Evolutionary conservation across 1,140 invertebrate genomes (phyloP).

Genomic region (Heliconius melpomene): DNA sequence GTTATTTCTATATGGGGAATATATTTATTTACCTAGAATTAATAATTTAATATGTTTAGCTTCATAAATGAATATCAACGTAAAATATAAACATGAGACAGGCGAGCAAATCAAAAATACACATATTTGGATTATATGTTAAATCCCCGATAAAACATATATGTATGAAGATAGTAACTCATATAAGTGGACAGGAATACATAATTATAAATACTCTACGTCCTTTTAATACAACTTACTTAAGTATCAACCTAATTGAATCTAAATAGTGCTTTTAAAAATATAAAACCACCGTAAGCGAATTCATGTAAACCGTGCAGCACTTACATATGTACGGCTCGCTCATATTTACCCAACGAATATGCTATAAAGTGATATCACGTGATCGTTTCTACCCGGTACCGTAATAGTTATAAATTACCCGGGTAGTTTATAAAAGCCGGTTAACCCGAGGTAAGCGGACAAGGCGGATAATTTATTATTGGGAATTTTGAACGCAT

Average conservation of each 20-base stretch:
- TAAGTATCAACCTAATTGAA: background rate
- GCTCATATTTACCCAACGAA: conserved; percentile 76
- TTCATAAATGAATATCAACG: too few relatives aligned
- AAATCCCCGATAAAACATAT: too few relatives aligned
- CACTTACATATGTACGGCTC: conserved; percentile 40
- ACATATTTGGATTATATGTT: too few relatives aligned
- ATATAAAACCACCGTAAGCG: conserved; percentile 25
- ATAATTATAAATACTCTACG: background rate
- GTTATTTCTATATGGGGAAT: background rate
- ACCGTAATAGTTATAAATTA: conserved; percentile 80
- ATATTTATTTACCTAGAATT: background rate
- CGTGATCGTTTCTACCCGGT: conserved; percentile 75
- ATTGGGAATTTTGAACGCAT: conserved; percentile 75
- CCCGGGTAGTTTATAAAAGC: conserved; percentile 79
- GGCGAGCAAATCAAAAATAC: too few relatives aligned
- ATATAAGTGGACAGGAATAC: background rate
- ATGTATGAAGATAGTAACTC: too few relatives aligned
- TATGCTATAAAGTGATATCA: conserved; percentile 80
- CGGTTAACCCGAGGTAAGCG: conserved; percentile 80
- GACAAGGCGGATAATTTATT: conserved; percentile 79
- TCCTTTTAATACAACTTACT: background rate
- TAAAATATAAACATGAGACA: background rate
- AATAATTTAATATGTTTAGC: too few relatives aligned
- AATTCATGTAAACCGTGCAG: conserved; percentile 37
- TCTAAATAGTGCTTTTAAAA: background rate